phyloP scores from a whole-genome alignment of 2,888 invertebrate species.

The Acleris emargana region DNA sequence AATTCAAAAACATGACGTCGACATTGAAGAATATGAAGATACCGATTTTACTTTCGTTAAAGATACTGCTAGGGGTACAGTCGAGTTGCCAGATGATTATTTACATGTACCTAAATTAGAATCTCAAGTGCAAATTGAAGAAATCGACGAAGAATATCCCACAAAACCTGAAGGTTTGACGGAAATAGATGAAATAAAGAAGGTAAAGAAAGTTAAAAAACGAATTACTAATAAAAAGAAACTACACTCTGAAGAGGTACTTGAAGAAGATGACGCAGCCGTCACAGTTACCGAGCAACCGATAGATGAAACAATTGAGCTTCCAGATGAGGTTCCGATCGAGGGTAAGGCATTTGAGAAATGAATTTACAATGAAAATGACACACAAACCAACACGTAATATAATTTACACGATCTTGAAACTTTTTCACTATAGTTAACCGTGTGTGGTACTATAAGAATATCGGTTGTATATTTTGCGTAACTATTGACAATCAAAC shows the following conservation, averaged over 20 bases:
- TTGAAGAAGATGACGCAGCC: neutral
- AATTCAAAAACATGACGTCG: conserved; percentile 54
- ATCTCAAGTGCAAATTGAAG: conserved; percentile 62
- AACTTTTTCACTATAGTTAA: too few relatives aligned
- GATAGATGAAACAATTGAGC: neutral
- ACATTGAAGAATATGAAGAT: conserved; percentile 71
- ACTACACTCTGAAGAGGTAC: neutral
- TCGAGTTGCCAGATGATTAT: conserved; percentile 65
- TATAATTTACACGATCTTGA: too few relatives aligned
- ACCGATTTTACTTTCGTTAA: conserved; percentile 51
- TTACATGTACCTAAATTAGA: conserved; percentile 59
- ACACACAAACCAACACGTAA: too few relatives aligned
- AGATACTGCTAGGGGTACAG: conserved; percentile 58
- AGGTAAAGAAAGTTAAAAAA: conserved; percentile 39
- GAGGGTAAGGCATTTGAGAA: conserved; percentile 4
- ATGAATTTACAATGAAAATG: too few relatives aligned
- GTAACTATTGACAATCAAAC: too few relatives aligned
- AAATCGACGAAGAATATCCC: conserved; percentile 43
- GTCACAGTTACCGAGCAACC: neutral
- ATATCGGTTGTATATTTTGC: too few relatives aligned
- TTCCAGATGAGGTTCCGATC: neutral
- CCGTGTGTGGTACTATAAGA: too few relatives aligned
- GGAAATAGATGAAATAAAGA: neutral
- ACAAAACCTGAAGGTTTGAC: conserved; percentile 26
- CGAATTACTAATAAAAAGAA: conserved; percentile 11